A percentile compares a stretch with the other conserved stretches of the same genome.
Evolutionary conservation across 2,797 vertebrate species (phyloP).

Genomic region (Chelmon rostratus): DNA sequence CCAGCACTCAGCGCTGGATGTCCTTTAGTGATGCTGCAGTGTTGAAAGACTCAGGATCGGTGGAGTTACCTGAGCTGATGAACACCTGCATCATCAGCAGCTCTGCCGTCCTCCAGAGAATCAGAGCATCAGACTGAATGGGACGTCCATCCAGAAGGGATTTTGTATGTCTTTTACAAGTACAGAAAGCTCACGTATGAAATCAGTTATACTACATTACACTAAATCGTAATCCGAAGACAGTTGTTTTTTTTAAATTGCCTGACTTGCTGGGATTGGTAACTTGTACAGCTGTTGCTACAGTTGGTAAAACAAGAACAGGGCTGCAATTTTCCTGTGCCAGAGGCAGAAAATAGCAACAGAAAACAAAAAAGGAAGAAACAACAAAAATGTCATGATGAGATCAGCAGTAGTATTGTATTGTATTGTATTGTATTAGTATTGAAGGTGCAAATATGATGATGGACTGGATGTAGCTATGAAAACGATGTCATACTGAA

Average conservation of each 20-base stretch:
- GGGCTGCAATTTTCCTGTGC: too few species aligned
- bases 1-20: neutral
- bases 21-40: slow-evolving; percentile 1
- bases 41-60: slow-evolving; percentile 22
- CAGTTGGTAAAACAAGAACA: too few species aligned
- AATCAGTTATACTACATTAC: too few species aligned
- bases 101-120: neutral
- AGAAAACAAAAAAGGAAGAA: too few species aligned
- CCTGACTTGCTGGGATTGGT: too few species aligned
- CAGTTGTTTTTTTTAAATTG: neutral
- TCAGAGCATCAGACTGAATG: neutral
- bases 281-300: neutral
- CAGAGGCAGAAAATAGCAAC: neutral
- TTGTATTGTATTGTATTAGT: too few species aligned
- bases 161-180: neutral
- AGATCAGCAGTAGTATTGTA: too few species aligned
- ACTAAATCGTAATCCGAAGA: neutral
- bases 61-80: slow-evolving; percentile 15
- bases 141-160: neutral
- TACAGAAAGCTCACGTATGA: neutral
- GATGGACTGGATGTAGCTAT: too few species aligned
- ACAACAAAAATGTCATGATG: neutral
- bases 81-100: neutral
- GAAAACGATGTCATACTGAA: too few species aligned
- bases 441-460: too few species aligned